Evolutionary conservation across 2,113 vertebrate genomes (phyloP).

Genomic region (Jaculus jaculus): DNA sequence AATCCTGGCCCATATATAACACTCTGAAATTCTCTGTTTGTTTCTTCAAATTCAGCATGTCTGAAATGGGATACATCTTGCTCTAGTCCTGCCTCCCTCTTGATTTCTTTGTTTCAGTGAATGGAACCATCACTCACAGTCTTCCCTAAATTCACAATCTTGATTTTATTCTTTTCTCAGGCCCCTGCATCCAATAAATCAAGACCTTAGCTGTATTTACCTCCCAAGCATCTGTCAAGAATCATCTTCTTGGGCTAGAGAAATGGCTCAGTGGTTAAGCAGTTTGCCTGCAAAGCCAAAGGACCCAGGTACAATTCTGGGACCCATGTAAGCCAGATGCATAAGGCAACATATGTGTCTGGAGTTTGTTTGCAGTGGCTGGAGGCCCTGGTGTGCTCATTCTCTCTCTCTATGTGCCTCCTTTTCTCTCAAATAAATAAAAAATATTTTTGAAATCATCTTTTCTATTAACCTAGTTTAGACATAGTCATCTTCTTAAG

Average conservation of each 20-base stretch:
- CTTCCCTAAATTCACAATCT: neutral
- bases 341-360: too few species aligned
- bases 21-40: neutral
- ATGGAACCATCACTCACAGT: neutral
- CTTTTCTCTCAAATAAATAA: too few species aligned
- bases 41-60: neutral
- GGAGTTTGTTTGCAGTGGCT: too few species aligned
- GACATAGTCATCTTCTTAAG: neutral
- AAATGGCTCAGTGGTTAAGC: too few species aligned
- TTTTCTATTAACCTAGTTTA: neutral
- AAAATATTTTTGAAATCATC: too few species aligned
- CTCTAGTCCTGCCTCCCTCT: neutral
- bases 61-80: neutral
- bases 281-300: too few species aligned
- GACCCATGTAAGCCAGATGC: too few species aligned
- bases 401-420: too few species aligned
- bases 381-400: too few species aligned
- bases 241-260: neutral
- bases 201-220: neutral
- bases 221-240: neutral
- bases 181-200: neutral
- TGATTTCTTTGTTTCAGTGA: neutral
- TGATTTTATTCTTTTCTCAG: neutral
- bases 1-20: neutral
- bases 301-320: too few species aligned